Percentiles rank a stretch among this genome's conserved stretches.
Evolutionary conservation across 2,797 vertebrate species (phyloP).

Genomic region (Anabas testudineus): DNA sequence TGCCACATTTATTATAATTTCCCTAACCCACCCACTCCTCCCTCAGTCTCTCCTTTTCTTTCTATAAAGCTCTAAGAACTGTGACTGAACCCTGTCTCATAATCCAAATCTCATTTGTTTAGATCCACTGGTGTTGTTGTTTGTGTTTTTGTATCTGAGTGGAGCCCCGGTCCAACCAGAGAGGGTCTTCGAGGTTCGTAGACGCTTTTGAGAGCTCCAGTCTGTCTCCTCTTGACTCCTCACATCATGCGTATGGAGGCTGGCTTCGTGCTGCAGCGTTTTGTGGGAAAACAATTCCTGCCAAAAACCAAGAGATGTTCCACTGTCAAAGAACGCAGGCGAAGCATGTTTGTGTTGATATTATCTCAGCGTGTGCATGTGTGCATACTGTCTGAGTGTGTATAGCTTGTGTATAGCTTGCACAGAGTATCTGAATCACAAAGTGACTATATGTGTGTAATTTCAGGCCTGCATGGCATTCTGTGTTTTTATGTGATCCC

Average conservation of each 20-base stretch:
- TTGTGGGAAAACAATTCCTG: conserved; percentile 55
- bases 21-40: conserved; percentile 32
- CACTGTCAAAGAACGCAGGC: conserved; percentile 37
- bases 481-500: conserved; percentile 6
- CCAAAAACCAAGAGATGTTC: conserved; percentile 43
- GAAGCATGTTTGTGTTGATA: conserved; percentile 48
- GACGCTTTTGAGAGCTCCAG: conserved; percentile 50
- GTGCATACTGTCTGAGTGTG: background rate
- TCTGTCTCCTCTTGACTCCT: conserved; percentile 61
- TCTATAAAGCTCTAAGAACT: conserved; percentile 55
- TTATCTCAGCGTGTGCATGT: conserved; percentile 6
- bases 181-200: conserved; percentile 46
- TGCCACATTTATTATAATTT: conserved; percentile 72
- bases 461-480: background rate
- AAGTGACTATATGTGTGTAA: conserved; percentile 1
- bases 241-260: conserved; percentile 36
- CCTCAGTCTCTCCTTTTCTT: conserved; percentile 15
- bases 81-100: conserved; percentile 49
- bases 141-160: conserved; percentile 57
- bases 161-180: conserved; percentile 27
- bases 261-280: conserved; percentile 21
- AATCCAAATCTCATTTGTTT: conserved; percentile 36
- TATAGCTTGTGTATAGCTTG: conserved; percentile 23
- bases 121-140: conserved; percentile 64
- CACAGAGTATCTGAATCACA: conserved; percentile 24